Percentiles rank a stretch among this genome's conserved stretches.
Evolutionary conservation across 92 coral and sea anemone species (phyloP).

Genomic region (Epizoanthus stellaris): DNA sequence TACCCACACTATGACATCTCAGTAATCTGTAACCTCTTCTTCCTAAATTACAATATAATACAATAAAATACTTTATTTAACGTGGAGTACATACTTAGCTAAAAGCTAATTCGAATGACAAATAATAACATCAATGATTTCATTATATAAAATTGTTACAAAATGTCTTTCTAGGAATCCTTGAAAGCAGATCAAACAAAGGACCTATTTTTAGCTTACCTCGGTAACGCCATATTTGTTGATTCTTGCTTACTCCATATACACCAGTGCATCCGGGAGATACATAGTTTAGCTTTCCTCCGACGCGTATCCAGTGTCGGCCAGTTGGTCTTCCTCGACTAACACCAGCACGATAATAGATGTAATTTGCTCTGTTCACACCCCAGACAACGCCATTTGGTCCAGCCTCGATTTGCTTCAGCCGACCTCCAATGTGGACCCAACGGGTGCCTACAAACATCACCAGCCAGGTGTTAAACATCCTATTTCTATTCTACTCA

Average conservation of each 20-base stretch:
- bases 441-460: conserved; percentile 1
- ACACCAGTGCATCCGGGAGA: conserved; percentile 28
- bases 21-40: too few species aligned
- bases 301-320: conserved; percentile 23
- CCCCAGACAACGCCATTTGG: conserved; percentile 43
- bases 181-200: too few species aligned
- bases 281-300: conserved; percentile 35
- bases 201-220: background rate
- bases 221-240: conserved; percentile 30
- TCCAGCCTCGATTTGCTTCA: conserved; percentile 27
- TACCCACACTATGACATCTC: too few species aligned
- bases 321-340: conserved; percentile 2
- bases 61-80: too few species aligned
- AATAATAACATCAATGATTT: too few species aligned
- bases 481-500: too few species aligned
- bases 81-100: too few species aligned
- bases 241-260: conserved; percentile 25
- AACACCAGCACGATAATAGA: conserved; percentile 40
- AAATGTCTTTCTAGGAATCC: too few species aligned
- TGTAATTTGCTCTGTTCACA: conserved; percentile 3
- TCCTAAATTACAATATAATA: too few species aligned
- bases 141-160: too few species aligned
- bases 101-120: too few species aligned
- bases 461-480: too few species aligned
- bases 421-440: conserved; percentile 13